phyloP scores from a whole-genome alignment of 2,113 vertebrate genomes.

The Crotalus horridus region DNA sequence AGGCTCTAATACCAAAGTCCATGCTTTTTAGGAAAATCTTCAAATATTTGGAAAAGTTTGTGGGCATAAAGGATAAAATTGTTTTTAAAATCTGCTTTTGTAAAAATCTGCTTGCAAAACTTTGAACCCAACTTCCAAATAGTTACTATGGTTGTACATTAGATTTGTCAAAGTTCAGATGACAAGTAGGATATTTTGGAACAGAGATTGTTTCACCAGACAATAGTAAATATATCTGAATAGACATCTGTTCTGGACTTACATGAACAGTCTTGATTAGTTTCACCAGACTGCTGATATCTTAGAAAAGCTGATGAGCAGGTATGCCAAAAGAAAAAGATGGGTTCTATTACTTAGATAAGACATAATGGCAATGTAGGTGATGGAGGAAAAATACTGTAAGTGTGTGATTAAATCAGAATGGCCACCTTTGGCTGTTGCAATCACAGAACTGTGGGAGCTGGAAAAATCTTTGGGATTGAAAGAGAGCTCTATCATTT shows the following conservation, averaged over 20 bases:
- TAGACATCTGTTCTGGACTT: not conserved
- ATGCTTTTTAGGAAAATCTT: not conserved
- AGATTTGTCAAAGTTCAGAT: not conserved
- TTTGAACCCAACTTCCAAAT: not conserved
- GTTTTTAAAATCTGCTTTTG: not conserved
- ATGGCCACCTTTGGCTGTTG: not conserved
- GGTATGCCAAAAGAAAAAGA: not conserved
- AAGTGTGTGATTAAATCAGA: not conserved
- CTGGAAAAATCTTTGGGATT: not conserved
- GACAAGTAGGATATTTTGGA: not conserved
- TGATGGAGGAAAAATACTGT: not conserved
- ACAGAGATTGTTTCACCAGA: not conserved
- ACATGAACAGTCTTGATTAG: not conserved
- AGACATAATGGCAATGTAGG: not conserved
- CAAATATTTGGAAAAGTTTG: not conserved
- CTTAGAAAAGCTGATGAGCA: not conserved
- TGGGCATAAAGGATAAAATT: not conserved
- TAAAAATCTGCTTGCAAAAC: not conserved
- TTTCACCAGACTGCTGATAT: not conserved
- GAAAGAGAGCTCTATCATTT: not conserved
- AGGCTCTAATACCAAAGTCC: not conserved
- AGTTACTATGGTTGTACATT: not conserved
- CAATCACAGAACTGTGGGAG: not conserved
- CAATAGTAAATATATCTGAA: not conserved
- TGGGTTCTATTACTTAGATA: not conserved